phyloP scores from a whole-genome alignment of 2,797 vertebrate species.

The Acanthurus leucopareius region DNA sequence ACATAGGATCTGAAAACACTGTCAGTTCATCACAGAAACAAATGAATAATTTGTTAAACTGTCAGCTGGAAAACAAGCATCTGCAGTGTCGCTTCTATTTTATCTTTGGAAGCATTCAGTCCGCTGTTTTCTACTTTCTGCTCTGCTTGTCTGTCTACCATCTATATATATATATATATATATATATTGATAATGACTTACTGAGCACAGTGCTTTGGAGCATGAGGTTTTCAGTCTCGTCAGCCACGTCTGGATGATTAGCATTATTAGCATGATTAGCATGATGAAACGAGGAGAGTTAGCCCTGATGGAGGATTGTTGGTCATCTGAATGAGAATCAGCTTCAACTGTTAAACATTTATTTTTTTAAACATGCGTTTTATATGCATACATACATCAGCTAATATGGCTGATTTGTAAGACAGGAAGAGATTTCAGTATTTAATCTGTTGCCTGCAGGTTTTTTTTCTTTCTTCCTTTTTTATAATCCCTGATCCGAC shows the following conservation, averaged over 20 bases:
- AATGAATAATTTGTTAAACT: not conserved
- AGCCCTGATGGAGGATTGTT: not conserved
- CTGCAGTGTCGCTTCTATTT: not conserved
- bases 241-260: no score
- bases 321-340: not conserved
- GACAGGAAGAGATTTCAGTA: not conserved
- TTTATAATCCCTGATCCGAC: conserved; percentile 29
- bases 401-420: conserved; percentile 11
- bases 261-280: not conserved
- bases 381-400: no score
- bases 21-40: not conserved
- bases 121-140: not conserved
- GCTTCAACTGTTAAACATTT: no score
- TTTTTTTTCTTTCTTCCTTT: not conserved
- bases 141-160: not conserved
- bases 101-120: not conserved
- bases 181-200: no score
- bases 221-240: not conserved
- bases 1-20: not conserved
- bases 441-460: conserved; percentile 21
- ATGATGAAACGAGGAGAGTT: not conserved
- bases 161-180: no score
- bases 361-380: no score
- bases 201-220: no score
- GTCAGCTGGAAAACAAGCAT: not conserved